Percentiles rank a stretch among this genome's conserved stretches.
These are phyloP conservation scores for Dipodomys stephensi DNA, from an alignment of 2,113 vertebrate species.

Conservation along the genomic window DNA sequence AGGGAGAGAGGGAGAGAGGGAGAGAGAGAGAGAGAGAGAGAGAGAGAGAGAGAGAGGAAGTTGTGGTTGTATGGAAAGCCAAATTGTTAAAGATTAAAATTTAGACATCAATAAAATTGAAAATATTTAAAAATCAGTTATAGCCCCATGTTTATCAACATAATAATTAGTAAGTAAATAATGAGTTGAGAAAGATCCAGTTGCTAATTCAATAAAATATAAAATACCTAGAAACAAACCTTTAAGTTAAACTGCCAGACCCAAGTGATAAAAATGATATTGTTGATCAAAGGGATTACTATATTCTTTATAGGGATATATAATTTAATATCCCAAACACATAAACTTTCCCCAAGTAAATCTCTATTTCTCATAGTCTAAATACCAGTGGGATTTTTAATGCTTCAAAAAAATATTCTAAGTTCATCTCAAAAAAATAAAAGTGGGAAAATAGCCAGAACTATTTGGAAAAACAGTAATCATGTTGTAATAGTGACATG, in stretches of 20 bases:
- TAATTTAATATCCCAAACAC: background rate
- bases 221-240: background rate
- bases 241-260: constrained; percentile 24
- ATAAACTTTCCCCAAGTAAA: constrained; percentile 2
- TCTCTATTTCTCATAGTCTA: constrained; percentile 13
- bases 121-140: constrained; percentile 36
- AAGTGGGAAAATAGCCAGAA: background rate
- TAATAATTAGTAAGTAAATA: background rate
- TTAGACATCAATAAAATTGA: background rate
- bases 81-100: constrained; percentile 3
- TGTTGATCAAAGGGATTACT: background rate
- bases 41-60: too few relatives aligned
- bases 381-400: background rate
- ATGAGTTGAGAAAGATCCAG: constrained; percentile 15
- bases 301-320: background rate
- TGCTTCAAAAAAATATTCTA: constrained; percentile 35
- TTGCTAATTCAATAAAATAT: background rate
- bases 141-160: background rate
- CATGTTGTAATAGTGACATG: background rate
- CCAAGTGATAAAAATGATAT: constrained; percentile 14
- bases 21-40: too few relatives aligned
- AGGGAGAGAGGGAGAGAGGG: too few relatives aligned
- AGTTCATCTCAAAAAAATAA: constrained; percentile 37
- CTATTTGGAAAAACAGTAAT: constrained; percentile 46
- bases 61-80: background rate